Percentiles rank a stretch among this genome's conserved stretches.
Conservation (phyloP, 2,113 vertebrate genomes). For the Phodopus roborovskii region DNA sequence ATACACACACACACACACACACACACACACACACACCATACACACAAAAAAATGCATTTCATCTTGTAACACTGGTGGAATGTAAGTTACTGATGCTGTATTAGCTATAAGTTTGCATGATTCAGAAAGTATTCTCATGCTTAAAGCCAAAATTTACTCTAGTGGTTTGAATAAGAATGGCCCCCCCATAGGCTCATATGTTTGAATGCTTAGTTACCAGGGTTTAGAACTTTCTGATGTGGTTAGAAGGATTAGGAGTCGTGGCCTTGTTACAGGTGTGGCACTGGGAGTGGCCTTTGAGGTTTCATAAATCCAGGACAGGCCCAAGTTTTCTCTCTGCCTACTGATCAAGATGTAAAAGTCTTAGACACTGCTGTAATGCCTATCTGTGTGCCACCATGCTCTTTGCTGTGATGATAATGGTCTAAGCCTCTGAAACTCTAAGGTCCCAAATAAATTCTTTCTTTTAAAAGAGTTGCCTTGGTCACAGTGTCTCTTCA, state of each 20-base stretch:
- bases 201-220: background rate
- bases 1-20: no score
- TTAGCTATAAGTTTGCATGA: background rate
- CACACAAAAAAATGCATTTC: background rate
- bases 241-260: background rate
- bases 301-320: background rate
- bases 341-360: background rate
- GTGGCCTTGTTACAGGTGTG: background rate
- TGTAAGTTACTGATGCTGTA: background rate
- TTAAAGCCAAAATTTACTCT: background rate
- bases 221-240: background rate
- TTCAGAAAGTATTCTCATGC: background rate
- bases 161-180: background rate
- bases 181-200: background rate
- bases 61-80: background rate
- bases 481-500: background rate
- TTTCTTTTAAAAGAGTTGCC: background rate
- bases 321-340: background rate
- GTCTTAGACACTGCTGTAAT: background rate
- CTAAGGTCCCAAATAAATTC: background rate
- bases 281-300: background rate
- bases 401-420: background rate
- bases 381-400: background rate
- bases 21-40: background rate
- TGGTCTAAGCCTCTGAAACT: background rate